Conservation (phyloP, 1,140 invertebrate genomes). For the Leguminivora glycinivorella region DNA sequence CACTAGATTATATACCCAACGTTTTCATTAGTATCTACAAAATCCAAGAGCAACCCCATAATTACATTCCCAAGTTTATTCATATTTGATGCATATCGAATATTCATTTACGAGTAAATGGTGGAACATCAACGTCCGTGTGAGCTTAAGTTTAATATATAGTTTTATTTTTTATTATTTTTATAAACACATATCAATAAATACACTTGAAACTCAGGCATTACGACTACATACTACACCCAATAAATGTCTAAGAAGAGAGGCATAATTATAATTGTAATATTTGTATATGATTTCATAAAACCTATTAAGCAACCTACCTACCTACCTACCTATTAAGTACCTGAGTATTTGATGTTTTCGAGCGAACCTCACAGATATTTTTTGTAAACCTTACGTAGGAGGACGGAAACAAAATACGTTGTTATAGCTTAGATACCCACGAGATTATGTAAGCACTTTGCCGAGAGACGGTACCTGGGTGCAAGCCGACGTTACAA, state of each 20-base stretch:
- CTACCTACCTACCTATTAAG: too few species aligned
- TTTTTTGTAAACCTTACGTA: neutral
- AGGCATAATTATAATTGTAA: too few species aligned
- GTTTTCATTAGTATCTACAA: neutral
- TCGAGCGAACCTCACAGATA: neutral
- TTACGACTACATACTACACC: too few species aligned
- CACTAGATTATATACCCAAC: neutral
- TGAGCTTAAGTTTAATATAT: neutral
- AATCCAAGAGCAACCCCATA: neutral
- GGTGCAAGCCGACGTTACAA: too few species aligned
- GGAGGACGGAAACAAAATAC: neutral
- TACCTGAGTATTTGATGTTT: neutral
- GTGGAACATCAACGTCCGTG: neutral
- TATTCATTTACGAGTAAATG: neutral
- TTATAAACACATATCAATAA: too few species aligned
- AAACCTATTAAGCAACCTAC: too few species aligned
- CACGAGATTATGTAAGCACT: neutral
- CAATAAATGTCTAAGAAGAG: too few species aligned
- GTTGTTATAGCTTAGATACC: neutral
- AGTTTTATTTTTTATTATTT: too few species aligned
- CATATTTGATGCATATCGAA: neutral
- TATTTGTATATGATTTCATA: neutral
- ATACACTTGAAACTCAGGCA: too few species aligned
- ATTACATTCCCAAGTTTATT: neutral
- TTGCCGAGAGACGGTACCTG: neutral